Percentiles rank a stretch among this genome's conserved stretches.
These are phyloP conservation scores for Muscidifurax raptorellus DNA, from an alignment of 1,140 invertebrate species.

Conservation along the genomic window DNA sequence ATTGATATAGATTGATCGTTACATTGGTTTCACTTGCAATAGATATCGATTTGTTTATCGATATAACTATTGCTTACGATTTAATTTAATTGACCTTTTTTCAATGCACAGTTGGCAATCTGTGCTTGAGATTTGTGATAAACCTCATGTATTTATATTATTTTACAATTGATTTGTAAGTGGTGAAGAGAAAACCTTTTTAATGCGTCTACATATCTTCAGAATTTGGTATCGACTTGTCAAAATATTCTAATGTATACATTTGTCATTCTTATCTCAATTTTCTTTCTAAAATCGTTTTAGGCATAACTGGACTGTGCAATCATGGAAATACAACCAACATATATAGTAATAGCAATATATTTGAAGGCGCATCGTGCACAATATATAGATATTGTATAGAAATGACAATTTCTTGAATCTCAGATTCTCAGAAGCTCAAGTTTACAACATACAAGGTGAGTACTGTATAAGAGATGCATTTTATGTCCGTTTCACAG, in stretches of 20 bases:
- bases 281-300: constrained; percentile 49
- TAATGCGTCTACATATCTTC: constrained; percentile 44
- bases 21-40: neutral
- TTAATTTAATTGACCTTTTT: neutral
- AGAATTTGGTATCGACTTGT: constrained; percentile 45
- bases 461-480: constrained; percentile 31
- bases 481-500: neutral
- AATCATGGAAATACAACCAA: constrained; percentile 23
- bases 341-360: constrained; percentile 25
- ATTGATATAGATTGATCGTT: no score
- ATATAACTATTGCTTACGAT: neutral
- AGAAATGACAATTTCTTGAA: constrained; percentile 37
- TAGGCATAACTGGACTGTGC: constrained; percentile 47
- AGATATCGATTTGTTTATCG: neutral
- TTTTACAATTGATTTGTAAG: constrained; percentile 25
- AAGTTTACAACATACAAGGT: constrained; percentile 23
- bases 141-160: neutral
- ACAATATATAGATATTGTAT: constrained; percentile 45
- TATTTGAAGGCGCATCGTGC: constrained; percentile 30
- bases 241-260: constrained; percentile 7
- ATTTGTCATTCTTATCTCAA: constrained; percentile 40
- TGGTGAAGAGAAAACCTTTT: constrained; percentile 31
- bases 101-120: no score
- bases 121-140: neutral
- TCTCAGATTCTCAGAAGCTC: constrained; percentile 35